phyloP scores from a whole-genome alignment of 2,888 invertebrate genomes.

The Machimus atricapillus region DNA sequence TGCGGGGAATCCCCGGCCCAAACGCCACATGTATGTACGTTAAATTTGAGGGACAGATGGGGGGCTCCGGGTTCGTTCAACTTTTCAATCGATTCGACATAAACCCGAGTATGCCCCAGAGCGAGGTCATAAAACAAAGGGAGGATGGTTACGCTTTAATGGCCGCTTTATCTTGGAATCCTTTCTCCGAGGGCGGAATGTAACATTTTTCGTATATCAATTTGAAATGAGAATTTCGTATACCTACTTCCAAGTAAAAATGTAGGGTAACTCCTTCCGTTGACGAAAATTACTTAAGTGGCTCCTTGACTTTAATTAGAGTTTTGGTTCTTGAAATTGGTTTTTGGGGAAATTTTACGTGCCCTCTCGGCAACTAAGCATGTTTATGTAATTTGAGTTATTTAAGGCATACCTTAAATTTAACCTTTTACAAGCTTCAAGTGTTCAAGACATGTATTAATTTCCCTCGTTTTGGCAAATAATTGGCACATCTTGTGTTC shows the following conservation, averaged over 20 bases:
- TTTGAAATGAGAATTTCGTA: not conserved
- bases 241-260: not conserved
- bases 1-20: not conserved
- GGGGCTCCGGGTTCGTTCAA: not conserved
- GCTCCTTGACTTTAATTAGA: not conserved
- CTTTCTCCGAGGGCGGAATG: not conserved
- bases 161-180: not conserved
- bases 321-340: not conserved
- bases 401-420: too few relatives aligned
- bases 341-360: not conserved
- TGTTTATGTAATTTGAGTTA: too few relatives aligned
- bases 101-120: not conserved
- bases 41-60: constrained; percentile 8
- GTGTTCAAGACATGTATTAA: too few relatives aligned
- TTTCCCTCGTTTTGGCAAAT: too few relatives aligned
- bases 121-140: not conserved
- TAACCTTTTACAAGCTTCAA: too few relatives aligned
- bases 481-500: too few relatives aligned
- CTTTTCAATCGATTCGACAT: constrained; percentile 23
- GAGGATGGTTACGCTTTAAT: not conserved
- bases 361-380: too few relatives aligned
- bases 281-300: not conserved
- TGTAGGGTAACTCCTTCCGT: not conserved
- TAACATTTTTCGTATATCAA: not conserved
- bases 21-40: not conserved